phyloP scores from a whole-genome alignment of 2,797 vertebrate genomes.

The Eulemur mongoz region DNA sequence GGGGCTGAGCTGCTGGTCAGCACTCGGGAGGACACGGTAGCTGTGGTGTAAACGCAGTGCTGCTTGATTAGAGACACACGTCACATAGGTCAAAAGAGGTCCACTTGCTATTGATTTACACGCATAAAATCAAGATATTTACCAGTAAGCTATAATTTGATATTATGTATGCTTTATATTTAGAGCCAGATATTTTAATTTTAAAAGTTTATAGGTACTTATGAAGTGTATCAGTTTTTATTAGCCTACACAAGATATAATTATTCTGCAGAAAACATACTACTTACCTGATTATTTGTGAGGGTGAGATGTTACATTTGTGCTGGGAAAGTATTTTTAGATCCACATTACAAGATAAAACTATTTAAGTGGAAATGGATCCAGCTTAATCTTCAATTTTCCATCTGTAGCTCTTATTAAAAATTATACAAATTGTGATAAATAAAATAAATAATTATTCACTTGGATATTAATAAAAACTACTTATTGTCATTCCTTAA shows the following conservation, averaged over 20 bases:
- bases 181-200: not conserved
- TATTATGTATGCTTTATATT: too few species aligned
- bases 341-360: not conserved
- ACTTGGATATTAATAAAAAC: not conserved
- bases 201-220: not conserved
- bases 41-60: rapidly evolving
- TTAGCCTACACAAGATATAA: not conserved
- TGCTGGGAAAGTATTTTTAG: not conserved
- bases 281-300: not conserved
- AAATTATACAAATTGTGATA: not conserved
- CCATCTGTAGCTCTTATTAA: not conserved
- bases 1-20: rapidly evolving
- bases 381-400: not conserved
- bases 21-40: too few species aligned
- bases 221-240: not conserved
- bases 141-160: not conserved
- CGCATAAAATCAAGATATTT: not conserved
- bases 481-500: not conserved
- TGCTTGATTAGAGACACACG: rapidly evolving
- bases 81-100: not conserved
- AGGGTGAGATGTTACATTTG: not conserved
- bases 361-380: not conserved
- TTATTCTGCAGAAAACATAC: not conserved
- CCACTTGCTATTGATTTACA: too few species aligned
- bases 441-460: not conserved